Evolutionary conservation across 2,113 vertebrate species (phyloP), one percentile per base, ranked within the genome.

Genomic region (Antigone vipio): DNA sequence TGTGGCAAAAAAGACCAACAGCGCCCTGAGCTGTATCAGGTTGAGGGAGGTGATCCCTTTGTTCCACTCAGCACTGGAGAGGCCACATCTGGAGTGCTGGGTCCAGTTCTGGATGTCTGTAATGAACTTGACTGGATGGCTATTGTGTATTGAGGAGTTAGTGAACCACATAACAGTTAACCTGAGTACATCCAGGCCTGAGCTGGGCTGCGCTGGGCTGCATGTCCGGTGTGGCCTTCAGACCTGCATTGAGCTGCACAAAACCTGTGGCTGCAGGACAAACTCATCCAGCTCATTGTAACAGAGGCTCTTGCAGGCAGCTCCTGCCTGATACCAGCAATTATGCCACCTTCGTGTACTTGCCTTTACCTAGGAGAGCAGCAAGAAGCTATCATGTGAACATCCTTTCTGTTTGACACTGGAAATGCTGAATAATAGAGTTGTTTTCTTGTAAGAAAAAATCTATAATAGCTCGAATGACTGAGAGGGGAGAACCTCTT

Each of bases 401-500:
- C 40, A 71, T 58, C 62, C 62, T 76, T 89, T 79, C 47, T 64
- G 21, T 85, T 77, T 88, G 34, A 30, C 35, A 21, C 6, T 53
- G 32, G 29, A 58, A 62, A 47, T 66, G 10, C 52, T 44, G 35
- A 88, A 56, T 23, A 88, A 56, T 27, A 42, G 7, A 45, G 19
- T n/a, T 58, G 15, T 34, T 69, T 76, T 72, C 22, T 22, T 49
- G 8, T 30, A 49, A 45, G 35, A 40, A 90, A 67, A n/a, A 40
- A 10, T 27, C 26, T 29, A 11, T 44, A 66, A 22, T 17, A 12
- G 1, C 7, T 77, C 1, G 1, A 92, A 38, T 49, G 35, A 62
- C 20, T 0, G 4, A 58, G 19, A 21, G 9, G 2, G 10, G 1
- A 49, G 45, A 69, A 53, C 3, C 4, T 60, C 14, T 68, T 53